These are phyloP conservation scores for Pyrocephalus nanus DNA, from an alignment of 2,797 vertebrate species.

Conservation along the genomic window DNA sequence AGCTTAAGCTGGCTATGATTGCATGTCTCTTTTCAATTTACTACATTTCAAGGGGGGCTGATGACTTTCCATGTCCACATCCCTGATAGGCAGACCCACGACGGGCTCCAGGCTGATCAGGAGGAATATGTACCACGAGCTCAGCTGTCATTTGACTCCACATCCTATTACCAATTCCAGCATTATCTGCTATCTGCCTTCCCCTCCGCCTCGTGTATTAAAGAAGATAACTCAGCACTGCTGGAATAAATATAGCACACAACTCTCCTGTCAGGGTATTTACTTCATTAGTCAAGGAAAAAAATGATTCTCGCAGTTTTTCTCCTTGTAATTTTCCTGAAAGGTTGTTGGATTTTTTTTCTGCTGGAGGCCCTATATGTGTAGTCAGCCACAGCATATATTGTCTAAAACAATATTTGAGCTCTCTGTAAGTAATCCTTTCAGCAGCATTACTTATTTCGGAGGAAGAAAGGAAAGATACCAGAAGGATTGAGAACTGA, in stretches of 20 bases:
- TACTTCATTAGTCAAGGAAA: conserved; percentile 42
- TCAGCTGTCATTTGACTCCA: background rate
- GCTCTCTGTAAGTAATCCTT: background rate
- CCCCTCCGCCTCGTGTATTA: background rate
- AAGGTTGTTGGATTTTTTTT: background rate
- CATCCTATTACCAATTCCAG: background rate
- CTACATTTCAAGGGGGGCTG: background rate
- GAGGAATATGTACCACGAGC: fast-evolving
- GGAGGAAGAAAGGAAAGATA: background rate
- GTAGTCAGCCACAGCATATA: background rate
- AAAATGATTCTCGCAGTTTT: background rate
- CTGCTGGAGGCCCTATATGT: background rate
- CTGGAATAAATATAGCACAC: conserved; percentile 15
- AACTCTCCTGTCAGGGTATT: background rate
- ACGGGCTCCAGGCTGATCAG: background rate
- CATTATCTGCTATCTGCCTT: background rate
- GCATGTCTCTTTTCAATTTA: background rate
- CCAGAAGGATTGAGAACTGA: background rate
- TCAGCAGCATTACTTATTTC: background rate
- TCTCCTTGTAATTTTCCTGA: background rate
- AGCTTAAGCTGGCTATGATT: background rate
- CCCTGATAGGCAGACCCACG: background rate
- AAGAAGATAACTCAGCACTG: background rate
- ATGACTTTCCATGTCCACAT: background rate
- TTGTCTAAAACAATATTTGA: background rate